Conservation (phyloP, 2,113 vertebrate genomes). For the Rhinogobius similis region DNA sequence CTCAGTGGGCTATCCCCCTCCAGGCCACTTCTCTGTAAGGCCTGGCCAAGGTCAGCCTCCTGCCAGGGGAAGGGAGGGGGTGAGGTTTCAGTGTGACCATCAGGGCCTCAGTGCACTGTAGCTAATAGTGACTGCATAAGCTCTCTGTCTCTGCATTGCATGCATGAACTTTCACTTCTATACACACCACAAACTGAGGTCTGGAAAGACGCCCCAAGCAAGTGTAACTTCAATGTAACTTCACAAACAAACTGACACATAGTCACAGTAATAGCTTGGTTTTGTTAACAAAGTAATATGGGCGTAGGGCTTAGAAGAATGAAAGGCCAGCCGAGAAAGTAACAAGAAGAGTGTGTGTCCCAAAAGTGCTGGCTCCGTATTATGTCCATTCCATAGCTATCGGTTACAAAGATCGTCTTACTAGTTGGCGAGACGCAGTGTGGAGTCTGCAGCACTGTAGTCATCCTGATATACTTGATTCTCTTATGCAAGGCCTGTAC, state of each 20-base stretch:
- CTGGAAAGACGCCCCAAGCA: slow-evolving; percentile 1
- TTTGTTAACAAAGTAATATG: slow-evolving; percentile 42
- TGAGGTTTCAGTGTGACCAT: slow-evolving; percentile 70
- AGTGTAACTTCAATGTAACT: slow-evolving; percentile 1
- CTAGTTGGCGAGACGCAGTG: slow-evolving; percentile 36
- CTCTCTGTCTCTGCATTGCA: slow-evolving; percentile 46
- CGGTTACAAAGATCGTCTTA: slow-evolving; percentile 65
- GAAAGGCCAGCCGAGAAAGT: slow-evolving; percentile 62
- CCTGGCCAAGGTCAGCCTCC: slow-evolving; percentile 77
- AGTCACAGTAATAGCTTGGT: slow-evolving; percentile 33
- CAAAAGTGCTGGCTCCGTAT: slow-evolving; percentile 50
- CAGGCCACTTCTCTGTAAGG: slow-evolving; percentile 77
- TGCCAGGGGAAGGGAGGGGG: slow-evolving; percentile 43
- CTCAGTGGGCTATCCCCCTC: slow-evolving; percentile 72
- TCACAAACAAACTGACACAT: slow-evolving; percentile 21
- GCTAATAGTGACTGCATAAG: slow-evolving; percentile 82
- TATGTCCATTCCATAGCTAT: slow-evolving; percentile 62
- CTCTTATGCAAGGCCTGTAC: slow-evolving; percentile 11
- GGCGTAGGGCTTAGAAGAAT: slow-evolving; percentile 38
- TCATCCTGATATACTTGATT: slow-evolving; percentile 43
- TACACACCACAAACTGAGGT: slow-evolving; percentile 14
- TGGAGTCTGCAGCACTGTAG: slow-evolving; percentile 54
- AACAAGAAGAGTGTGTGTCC: slow-evolving; percentile 59
- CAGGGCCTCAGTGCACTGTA: slow-evolving; percentile 72
- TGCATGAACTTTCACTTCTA: slow-evolving; percentile 54